Evolutionary conservation across 1,140 invertebrate genomes (phyloP), one percentile per base, ranked within the genome.

Genomic region (Oppia nitens): DNA sequence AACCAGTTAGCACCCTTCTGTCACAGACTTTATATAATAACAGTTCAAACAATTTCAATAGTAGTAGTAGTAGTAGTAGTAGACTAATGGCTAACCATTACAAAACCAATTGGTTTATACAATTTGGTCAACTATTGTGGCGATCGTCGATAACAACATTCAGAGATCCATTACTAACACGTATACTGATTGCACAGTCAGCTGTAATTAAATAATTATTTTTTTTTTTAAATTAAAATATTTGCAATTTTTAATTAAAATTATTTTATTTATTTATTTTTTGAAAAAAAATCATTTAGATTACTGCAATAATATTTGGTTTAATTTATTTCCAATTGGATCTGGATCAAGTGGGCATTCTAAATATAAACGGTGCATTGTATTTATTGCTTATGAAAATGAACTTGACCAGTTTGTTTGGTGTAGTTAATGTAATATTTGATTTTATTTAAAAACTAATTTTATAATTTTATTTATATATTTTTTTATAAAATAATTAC

Each of bases 341-440:
- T 64, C 67, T 87, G 29, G 81, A 86, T 65, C 83, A 93, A 71
- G 83, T 88, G 64, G 88, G 88, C 3, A 84, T 94, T 0, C 87
- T 87, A 81, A 96, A 96, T 70, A 90, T 96, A 59, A 95, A 94
- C 69, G 93, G 93, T 51, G 87, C 84, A n/a, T 76, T 96, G 23
- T 96, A 94, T 68, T 79, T 95, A 55, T 83, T 92, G 68, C 75
- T 95, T 1, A 90, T 85, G 3, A 92, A 91, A 70, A 87, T 90
- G 82, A 95, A 87, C 6, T 93, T 92, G 70, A 87, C 87, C 68
- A 93, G 93, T 71, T 81, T 88, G 11, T 87, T 86, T 67, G 82
- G 85, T 49, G 88, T 91, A 21, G 83, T 91, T 52, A 85, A 83
- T 70, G 87, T 91, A 73, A 82, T 83, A 78, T 66, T 20, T 17